phyloP scores from a whole-genome alignment of 2,888 invertebrate species.

The Pammene fasciana region DNA sequence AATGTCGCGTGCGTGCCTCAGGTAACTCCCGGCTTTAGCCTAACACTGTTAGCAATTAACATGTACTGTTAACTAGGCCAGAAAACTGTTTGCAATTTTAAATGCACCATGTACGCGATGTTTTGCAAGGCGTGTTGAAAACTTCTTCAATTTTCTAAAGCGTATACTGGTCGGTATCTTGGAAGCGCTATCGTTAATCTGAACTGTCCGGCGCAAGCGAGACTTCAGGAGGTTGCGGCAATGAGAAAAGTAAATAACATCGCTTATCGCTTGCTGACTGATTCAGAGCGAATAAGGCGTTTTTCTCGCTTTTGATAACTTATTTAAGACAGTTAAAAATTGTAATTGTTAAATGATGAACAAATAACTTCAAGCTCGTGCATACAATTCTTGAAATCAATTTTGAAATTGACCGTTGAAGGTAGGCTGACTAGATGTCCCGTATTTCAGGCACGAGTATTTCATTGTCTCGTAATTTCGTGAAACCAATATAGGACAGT shows the following conservation, averaged over 20 bases:
- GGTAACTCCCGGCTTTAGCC: conserved; percentile 58
- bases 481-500: too few relatives aligned
- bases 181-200: conserved; percentile 27
- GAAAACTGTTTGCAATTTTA: conserved; percentile 58
- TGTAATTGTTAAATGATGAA: too few relatives aligned
- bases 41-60: conserved; percentile 56
- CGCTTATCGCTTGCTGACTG: conserved; percentile 11
- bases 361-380: too few relatives aligned
- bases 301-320: background rate
- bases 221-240: conserved; percentile 11
- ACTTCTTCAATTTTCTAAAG: conserved; percentile 30
- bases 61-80: conserved; percentile 57
- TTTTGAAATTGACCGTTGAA: too few relatives aligned
- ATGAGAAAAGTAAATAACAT: conserved; percentile 10
- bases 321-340: background rate
- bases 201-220: conserved; percentile 30
- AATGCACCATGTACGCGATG: conserved; percentile 42
- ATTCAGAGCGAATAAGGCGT: background rate
- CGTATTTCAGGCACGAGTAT: too few relatives aligned
- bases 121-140: conserved; percentile 41
- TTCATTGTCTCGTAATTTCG: too few relatives aligned
- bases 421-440: too few relatives aligned
- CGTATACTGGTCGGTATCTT: background rate
- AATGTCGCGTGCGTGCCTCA: conserved; percentile 74
- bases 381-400: too few relatives aligned